These are phyloP conservation scores for Polyergus mexicanus DNA, from an alignment of 1,140 invertebrate genomes.

Conservation along the genomic window DNA sequence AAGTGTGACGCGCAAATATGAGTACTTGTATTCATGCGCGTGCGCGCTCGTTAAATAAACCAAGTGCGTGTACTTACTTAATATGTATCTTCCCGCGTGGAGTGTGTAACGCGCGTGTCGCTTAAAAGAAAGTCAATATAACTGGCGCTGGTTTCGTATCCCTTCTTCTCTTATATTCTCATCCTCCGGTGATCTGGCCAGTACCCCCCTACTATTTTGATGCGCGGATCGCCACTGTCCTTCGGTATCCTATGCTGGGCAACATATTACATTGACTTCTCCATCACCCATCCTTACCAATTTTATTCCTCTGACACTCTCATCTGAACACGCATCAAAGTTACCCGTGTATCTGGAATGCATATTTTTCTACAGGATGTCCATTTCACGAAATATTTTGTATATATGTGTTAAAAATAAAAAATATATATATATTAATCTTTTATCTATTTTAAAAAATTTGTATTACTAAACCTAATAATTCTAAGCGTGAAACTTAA, in stretches of 20 bases:
- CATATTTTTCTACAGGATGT: not conserved
- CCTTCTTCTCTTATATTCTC: constrained; percentile 75
- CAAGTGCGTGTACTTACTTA: constrained; percentile 54
- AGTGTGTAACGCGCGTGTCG: constrained; percentile 65
- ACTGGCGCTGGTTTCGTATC: constrained; percentile 75
- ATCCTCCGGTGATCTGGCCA: constrained; percentile 66
- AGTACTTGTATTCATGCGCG: constrained; percentile 15
- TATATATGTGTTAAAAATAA: not conserved
- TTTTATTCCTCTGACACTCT: constrained; percentile 28
- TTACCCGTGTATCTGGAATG: not conserved
- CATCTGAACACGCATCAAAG: not conserved
- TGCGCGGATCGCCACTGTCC: constrained; percentile 49
- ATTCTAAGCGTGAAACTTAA: no score
- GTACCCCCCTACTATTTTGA: constrained; percentile 69
- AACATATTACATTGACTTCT: constrained; percentile 53
- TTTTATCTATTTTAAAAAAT: no score
- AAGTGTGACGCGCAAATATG: not conserved
- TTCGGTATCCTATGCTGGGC: constrained; percentile 60
- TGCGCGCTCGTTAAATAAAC: constrained; percentile 26
- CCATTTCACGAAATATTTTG: not conserved
- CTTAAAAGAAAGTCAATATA: constrained; percentile 76
- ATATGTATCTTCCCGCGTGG: constrained; percentile 48
- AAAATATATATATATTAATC: not conserved
- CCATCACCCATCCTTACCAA: constrained; percentile 33
- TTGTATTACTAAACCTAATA: no score